Base-by-base conservation (phyloP, 1,140 invertebrate species). In the Solen grandis region DNA sequence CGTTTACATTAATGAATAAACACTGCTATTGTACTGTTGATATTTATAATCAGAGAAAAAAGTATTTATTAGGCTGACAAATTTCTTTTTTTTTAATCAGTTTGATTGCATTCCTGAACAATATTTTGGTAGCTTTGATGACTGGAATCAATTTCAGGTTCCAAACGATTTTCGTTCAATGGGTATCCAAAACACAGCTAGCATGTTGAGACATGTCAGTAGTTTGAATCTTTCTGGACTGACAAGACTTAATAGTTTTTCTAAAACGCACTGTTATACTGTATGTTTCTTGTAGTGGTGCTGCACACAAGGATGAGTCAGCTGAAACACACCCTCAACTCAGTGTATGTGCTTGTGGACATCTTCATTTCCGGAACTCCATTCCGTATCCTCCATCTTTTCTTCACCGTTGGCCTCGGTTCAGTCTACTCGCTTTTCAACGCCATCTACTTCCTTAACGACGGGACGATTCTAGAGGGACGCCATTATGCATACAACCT, bases 351-450 rank as follows among this genome's bases (percentile, higher is more conserved):
- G 16, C 54, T 91, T 5, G 10, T 87, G 0, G 90, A 91, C 83
- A 14, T 91, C 10, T 73, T 91, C 65, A 83, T 91, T 13, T 82
- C 82, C 22, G 89, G 85, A 29, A 84, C 85, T 29, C 90, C 90
- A 27, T 84, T 91, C 35, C 86, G 90, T 16, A 60, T 91, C 25
- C 77, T 91, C 50, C 90, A 91, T 74, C 79, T 91, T 84, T 83
- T 91, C 60, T 89, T 85, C 73, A 83, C 89, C 3, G 66, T 91
- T n/a, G 83, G 81, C 29, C 78, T 90, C 10, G 90, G 90, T 19
- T 88, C 88, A n/a, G 66, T 87, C 33, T 91, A 91, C 78, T 85
- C 86, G 5, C 59, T 90, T 62, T 91, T 90, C 84, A 91, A 91
- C 81, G 88, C 87, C 50, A 38, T 89, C 63, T 91, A 90, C 81